These are phyloP conservation scores for Xestia xanthographa DNA, from an alignment of 2,888 invertebrate genomes.

Conservation along the genomic window DNA sequence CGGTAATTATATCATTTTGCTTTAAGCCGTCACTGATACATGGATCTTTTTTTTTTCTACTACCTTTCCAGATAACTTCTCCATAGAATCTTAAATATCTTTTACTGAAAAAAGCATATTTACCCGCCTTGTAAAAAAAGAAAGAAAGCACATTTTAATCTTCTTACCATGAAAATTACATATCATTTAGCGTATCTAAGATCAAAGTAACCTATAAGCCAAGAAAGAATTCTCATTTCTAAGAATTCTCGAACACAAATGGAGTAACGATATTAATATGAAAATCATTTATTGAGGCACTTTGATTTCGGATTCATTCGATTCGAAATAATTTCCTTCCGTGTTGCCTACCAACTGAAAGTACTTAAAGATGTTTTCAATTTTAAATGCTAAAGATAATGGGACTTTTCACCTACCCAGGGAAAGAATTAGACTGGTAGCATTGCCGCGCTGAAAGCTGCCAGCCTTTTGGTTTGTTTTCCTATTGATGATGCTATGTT, in stretches of 20 bases:
- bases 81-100: not conserved
- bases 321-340: conserved; percentile 13
- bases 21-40: not conserved
- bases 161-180: conserved; percentile 15
- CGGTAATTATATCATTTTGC: not conserved
- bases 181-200: conserved; percentile 10
- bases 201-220: conserved; percentile 39
- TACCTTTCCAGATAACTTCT: not conserved
- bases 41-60: not conserved
- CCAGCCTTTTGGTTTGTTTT: not conserved
- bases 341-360: not conserved
- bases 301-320: conserved; percentile 18
- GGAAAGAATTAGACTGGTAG: not conserved
- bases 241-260: conserved; percentile 39
- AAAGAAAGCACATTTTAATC: conserved; percentile 14
- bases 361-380: conserved; percentile 1
- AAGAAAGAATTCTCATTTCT: conserved; percentile 30
- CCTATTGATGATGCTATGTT: not conserved
- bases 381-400: not conserved
- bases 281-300: conserved; percentile 24
- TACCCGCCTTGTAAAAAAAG: too few species aligned
- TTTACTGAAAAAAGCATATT: not conserved
- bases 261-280: conserved; percentile 32
- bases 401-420: not conserved
- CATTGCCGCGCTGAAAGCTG: not conserved